Conservation (phyloP, 2,113 vertebrate genomes). For the Pelusios castaneus region DNA sequence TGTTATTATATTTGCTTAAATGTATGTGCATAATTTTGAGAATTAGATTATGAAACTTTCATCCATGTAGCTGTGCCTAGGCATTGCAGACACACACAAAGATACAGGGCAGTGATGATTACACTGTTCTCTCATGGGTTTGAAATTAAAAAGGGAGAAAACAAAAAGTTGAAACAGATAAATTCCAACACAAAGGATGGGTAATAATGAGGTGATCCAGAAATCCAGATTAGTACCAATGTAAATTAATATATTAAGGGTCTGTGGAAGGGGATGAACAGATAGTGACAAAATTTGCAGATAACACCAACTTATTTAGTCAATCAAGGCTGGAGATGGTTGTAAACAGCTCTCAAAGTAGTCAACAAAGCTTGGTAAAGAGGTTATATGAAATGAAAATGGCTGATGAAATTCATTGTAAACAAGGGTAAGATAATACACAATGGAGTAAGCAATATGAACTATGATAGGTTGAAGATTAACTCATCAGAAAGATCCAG, state of each 20-base stretch:
- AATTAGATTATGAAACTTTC: not conserved
- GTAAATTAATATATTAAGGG: not conserved
- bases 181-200: too few relatives aligned
- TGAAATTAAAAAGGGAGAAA: too few relatives aligned
- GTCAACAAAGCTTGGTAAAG: not conserved
- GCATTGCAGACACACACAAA: not conserved
- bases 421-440: fast-evolving
- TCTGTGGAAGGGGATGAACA: not conserved
- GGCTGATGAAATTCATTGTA: not conserved
- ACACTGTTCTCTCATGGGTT: too few relatives aligned
- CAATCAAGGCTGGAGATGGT: not conserved
- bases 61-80: not conserved
- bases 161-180: too few relatives aligned
- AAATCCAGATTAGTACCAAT: too few relatives aligned
- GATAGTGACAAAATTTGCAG: not conserved
- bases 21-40: not conserved
- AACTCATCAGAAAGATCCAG: not conserved
- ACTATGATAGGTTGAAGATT: not conserved
- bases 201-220: too few relatives aligned
- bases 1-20: not conserved
- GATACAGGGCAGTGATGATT: not conserved
- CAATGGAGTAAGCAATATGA: not conserved
- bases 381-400: not conserved
- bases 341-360: not conserved
- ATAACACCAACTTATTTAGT: not conserved